Base-by-base conservation (phyloP, 2,113 vertebrate species). In the Urocynchramus pylzowi region DNA sequence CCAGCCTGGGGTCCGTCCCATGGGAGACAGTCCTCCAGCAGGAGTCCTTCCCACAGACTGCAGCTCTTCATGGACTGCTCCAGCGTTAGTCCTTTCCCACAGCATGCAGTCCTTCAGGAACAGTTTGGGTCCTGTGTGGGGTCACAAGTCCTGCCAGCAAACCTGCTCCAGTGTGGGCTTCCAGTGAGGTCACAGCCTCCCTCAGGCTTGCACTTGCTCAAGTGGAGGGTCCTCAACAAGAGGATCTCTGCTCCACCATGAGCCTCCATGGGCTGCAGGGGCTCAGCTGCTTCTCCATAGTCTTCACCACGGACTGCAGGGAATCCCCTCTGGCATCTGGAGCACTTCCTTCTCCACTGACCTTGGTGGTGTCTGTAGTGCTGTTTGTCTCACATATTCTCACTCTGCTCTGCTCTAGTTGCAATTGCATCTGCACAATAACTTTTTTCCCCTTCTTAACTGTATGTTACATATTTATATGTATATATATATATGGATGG, bases 241-340 rank as follows among this genome's bases (percentile, higher is more conserved):
- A 60, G 45, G 13, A 41, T 18, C 33, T 67, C n/a, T 75, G 60
- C 39, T n/a, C 24, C 53, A 13, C 30, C 11, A 7, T 47, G 53
- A 44, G 18, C 17, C n/a, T 68, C 27, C 16, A 2, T 31, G 45
- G 60, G 8, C 60, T 67, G 83, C 31, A 49, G 31, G 35, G 13
- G 20, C 24, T 49, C 35, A 42, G 61, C 52, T 76, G 10, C 31
- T 37, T 50, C 44, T 52, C 37, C 26, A 2, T 37, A 13, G 6
- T 9, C 44, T 67, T 30, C 26, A 31, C 16, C 18, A 30, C 0
- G 0, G n/a, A 16, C 24, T 54, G 47, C 16, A 9, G 39, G n/a
- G 9, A 76, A 35, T 47, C 61, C 47, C 26, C 30, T 69, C 24
- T 37, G 8, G 47, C 16, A 9, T 8, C 14, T 61, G 18, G 35